Percentiles rank a stretch among this genome's conserved stretches.
Evolutionary conservation across 1,140 invertebrate species (phyloP).

Genomic region (Hestina assimilis): DNA sequence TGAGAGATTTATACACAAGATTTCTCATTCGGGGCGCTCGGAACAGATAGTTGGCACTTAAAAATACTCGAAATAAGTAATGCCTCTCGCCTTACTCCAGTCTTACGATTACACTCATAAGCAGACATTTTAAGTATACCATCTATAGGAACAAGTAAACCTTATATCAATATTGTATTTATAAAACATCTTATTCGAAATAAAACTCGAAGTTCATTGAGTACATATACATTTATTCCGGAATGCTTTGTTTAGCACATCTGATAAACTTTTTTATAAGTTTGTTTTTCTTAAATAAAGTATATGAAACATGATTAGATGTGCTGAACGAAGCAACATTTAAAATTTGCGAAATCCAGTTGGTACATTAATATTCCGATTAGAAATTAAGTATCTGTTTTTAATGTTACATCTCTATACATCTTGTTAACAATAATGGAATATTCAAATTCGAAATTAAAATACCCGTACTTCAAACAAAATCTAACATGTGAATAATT

Average conservation of each 20-base stretch:
- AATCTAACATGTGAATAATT: conserved; percentile 4
- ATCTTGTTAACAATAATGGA: conserved; percentile 1
- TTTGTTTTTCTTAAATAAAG: not conserved
- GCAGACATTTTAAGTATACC: no score
- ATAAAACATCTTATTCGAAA: not conserved
- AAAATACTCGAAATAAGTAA: no score
- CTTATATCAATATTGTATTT: no score
- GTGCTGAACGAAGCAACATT: conserved; percentile 4
- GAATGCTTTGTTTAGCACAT: conserved; percentile 13
- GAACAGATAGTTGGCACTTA: no score
- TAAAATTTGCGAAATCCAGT: not conserved
- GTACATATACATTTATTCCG: conserved; percentile 19
- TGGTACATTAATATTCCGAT: not conserved
- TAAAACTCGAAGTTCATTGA: conserved; percentile 16
- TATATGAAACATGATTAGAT: conserved; percentile 6
- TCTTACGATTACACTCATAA: no score
- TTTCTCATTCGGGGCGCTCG: no score
- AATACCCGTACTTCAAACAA: conserved; percentile 24
- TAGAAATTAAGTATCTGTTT: conserved; percentile 14
- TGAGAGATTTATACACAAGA: no score
- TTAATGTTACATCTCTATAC: not conserved
- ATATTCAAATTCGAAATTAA: conserved; percentile 17
- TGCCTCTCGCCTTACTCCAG: no score
- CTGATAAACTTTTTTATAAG: conserved; percentile 5
- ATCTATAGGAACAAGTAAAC: no score